Evolutionary conservation across 1,140 invertebrate species (phyloP).

Genomic region (Brachionus sp.): DNA sequence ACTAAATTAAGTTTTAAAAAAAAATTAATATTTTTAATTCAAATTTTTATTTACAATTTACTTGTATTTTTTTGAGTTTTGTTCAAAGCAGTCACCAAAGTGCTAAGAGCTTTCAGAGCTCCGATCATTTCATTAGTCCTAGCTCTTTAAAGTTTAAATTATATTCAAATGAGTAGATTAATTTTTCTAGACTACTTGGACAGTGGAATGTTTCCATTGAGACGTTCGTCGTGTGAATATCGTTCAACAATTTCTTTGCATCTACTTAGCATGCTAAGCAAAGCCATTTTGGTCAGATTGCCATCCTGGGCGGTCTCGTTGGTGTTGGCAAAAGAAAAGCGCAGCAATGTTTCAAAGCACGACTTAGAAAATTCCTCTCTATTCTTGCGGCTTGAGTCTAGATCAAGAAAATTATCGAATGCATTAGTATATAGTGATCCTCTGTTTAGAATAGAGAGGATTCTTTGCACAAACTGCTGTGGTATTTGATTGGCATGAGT

Average conservation of each 20-base stretch:
- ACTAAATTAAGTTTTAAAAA: conserved; percentile 63
- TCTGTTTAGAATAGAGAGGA: conserved; percentile 83
- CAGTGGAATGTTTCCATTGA: conserved; percentile 81
- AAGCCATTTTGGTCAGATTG: conserved; percentile 76
- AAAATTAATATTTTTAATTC: not conserved
- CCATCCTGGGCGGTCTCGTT: conserved; percentile 51
- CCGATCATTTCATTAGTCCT: conserved; percentile 90
- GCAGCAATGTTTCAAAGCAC: conserved; percentile 89
- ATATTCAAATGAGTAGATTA: not conserved
- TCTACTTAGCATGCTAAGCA: conserved; percentile 75
- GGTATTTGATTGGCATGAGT: conserved; percentile 75
- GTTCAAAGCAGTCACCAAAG: conserved; percentile 83
- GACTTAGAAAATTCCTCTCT: conserved; percentile 90
- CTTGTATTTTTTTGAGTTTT: conserved; percentile 79
- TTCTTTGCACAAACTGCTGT: conserved; percentile 76
- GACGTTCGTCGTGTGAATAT: conserved; percentile 80
- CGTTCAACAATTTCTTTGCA: conserved; percentile 85
- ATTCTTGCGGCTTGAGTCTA: conserved; percentile 75
- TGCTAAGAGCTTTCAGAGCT: conserved; percentile 89
- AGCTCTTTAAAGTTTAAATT: conserved; percentile 66
- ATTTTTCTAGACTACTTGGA: conserved; percentile 68
- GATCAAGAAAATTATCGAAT: conserved; percentile 64
- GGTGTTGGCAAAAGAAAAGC: conserved; percentile 71
- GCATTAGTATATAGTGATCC: conserved; percentile 88
- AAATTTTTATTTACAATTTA: conserved; percentile 56